Evolutionary conservation across 2,888 invertebrate species (phyloP).

Genomic region (Eristalis intricaria): DNA sequence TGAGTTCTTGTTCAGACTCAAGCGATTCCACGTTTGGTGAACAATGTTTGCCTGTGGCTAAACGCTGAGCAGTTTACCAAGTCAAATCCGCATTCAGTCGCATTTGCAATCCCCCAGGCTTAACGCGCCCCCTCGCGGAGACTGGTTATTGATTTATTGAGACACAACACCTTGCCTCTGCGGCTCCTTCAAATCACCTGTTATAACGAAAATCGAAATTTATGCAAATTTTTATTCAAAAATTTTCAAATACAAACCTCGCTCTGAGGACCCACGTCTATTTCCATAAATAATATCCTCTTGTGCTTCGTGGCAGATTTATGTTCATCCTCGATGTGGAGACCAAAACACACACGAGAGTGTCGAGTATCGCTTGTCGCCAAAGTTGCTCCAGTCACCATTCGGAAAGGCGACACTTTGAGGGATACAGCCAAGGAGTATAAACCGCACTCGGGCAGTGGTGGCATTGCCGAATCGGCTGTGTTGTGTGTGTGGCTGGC

Average conservation of each 20-base stretch:
- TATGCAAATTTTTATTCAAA: slow-evolving; percentile 44
- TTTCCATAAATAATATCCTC: slow-evolving; percentile 66
- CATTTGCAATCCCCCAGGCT: not conserved
- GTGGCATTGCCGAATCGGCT: slow-evolving; percentile 13
- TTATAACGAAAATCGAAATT: slow-evolving; percentile 18
- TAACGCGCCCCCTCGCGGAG: not conserved
- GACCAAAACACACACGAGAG: not conserved
- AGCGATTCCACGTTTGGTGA: too few relatives aligned
- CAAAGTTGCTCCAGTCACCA: not conserved
- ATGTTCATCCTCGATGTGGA: slow-evolving; percentile 50
- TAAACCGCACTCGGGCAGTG: not conserved
- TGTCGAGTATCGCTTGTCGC: slow-evolving; percentile 11
- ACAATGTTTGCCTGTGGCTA: not conserved
- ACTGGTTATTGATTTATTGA: not conserved
- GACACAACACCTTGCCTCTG: not conserved
- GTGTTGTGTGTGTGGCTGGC: not conserved
- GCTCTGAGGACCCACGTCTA: not conserved
- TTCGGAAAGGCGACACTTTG: slow-evolving; percentile 41
- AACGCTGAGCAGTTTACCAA: not conserved
- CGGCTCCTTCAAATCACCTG: not conserved
- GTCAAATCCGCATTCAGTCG: not conserved
- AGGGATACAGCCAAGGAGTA: slow-evolving; percentile 24
- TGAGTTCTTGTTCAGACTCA: too few relatives aligned
- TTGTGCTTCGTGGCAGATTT: slow-evolving; percentile 61
- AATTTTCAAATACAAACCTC: slow-evolving; percentile 7